phyloP scores from a whole-genome alignment of 1,140 invertebrate genomes.

The Temnothorax nylanderi region DNA sequence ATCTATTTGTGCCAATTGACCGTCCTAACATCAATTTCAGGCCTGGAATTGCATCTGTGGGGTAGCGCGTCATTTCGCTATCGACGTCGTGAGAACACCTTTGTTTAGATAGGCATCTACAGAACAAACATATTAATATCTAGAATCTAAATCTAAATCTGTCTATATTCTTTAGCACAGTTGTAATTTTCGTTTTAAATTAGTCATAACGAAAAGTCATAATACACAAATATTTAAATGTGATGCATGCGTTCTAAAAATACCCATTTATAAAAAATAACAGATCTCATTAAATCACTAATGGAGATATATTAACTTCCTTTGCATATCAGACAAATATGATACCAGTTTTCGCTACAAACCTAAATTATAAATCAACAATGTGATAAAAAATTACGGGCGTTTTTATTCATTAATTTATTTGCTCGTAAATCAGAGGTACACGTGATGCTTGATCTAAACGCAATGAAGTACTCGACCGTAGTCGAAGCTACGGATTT shows the following conservation, averaged over 20 bases:
- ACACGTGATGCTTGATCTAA: background rate
- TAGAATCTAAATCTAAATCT: background rate
- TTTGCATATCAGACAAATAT: background rate
- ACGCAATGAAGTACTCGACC: background rate
- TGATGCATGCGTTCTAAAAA: background rate
- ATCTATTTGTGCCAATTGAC: conserved; percentile 53
- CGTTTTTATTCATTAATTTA: conserved; percentile 2
- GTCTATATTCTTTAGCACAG: background rate
- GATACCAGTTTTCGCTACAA: background rate
- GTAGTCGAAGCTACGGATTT: conserved; percentile 9
- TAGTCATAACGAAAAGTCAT: background rate
- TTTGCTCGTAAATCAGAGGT: background rate
- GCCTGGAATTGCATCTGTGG: background rate
- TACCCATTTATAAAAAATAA: background rate
- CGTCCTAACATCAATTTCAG: conserved; percentile 33
- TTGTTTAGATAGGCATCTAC: background rate
- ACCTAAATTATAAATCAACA: background rate
- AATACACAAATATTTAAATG: background rate
- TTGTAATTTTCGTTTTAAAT: background rate
- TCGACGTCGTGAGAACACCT: background rate
- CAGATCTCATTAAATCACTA: background rate
- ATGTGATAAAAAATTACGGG: background rate
- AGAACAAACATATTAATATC: background rate
- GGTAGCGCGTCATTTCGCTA: background rate
- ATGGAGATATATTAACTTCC: background rate